phyloP scores from a whole-genome alignment of 2,888 invertebrate genomes.

The Brachylomia viminalis region DNA sequence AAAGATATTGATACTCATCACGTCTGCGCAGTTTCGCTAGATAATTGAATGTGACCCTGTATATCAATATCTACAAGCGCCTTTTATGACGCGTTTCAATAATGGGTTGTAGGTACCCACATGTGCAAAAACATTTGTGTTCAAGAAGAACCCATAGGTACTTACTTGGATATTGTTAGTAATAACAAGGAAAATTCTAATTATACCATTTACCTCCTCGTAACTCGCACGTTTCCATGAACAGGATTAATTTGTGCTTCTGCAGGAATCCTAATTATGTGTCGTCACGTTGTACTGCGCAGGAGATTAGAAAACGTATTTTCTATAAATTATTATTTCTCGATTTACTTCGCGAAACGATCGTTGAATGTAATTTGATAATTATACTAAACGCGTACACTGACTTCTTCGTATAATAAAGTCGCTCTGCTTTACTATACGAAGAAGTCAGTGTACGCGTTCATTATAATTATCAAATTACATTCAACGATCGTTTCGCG shows the following conservation, averaged over 20 bases:
- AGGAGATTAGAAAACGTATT: neutral
- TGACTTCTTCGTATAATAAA: too few species aligned
- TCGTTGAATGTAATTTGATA: too few species aligned
- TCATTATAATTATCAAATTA: neutral
- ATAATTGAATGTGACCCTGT: neutral
- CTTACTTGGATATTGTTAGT: neutral
- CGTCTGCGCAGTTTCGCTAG: neutral
- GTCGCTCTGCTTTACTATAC: neutral
- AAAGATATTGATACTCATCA: too few species aligned
- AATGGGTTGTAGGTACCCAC: neutral
- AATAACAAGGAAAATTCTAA: conserved; percentile 36
- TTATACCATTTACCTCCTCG: conserved; percentile 21
- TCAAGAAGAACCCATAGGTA: conserved; percentile 9
- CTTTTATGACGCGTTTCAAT: neutral
- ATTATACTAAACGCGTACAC: too few species aligned
- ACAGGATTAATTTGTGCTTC: conserved; percentile 19
- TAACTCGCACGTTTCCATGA: conserved; percentile 8
- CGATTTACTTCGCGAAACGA: too few species aligned
- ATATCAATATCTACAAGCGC: neutral
- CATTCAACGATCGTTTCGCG: neutral
- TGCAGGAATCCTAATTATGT: conserved; percentile 21
- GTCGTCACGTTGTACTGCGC: conserved; percentile 12
- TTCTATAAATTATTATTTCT: too few species aligned
- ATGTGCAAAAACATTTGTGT: conserved; percentile 16
- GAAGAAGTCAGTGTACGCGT: neutral